A percentile compares a stretch with the other conserved stretches of the same genome.
These are phyloP conservation scores for Antennarius maculatus DNA, from an alignment of 2,797 vertebrate genomes.

Conservation along the genomic window DNA sequence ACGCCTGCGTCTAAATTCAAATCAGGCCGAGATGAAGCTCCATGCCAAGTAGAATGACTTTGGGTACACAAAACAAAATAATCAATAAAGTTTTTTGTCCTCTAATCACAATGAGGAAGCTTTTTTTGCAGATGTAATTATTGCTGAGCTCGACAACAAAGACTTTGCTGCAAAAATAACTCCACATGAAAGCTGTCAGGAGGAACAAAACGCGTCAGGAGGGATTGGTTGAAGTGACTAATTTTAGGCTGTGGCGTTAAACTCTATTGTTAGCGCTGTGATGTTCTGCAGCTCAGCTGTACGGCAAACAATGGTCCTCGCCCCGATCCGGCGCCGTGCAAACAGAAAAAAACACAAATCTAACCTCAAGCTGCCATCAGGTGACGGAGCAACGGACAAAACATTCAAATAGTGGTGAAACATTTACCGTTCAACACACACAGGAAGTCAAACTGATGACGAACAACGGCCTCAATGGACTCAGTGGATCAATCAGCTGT, in stretches of 20 bases:
- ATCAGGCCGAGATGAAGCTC: not conserved
- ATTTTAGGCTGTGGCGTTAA: slow-evolving; percentile 29
- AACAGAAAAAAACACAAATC: not conserved
- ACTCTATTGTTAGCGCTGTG: slow-evolving; percentile 16
- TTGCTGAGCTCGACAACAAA: not conserved
- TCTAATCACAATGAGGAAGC: too few species aligned
- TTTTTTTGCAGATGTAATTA: not conserved
- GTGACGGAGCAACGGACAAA: not conserved
- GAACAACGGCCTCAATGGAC: not conserved
- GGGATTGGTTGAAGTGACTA: slow-evolving; percentile 4
- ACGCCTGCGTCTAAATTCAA: not conserved
- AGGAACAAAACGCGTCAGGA: slow-evolving; percentile 9
- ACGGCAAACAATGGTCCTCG: slow-evolving; percentile 30
- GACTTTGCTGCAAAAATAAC: slow-evolving; percentile 9
- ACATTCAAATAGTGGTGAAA: not conserved
- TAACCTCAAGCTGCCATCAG: not conserved
- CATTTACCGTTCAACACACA: not conserved
- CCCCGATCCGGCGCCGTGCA: not conserved
- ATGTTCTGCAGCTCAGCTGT: slow-evolving; percentile 29
- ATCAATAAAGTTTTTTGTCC: not conserved
- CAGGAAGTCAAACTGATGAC: not conserved
- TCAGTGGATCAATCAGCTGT: not conserved
- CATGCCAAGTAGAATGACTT: not conserved
- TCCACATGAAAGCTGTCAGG: slow-evolving; percentile 13
- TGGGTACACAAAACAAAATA: not conserved